Percentiles rank a stretch among this genome's conserved stretches.
Conservation (phyloP, 2,797 vertebrate genomes). For the Peromyscus nudipes region DNA sequence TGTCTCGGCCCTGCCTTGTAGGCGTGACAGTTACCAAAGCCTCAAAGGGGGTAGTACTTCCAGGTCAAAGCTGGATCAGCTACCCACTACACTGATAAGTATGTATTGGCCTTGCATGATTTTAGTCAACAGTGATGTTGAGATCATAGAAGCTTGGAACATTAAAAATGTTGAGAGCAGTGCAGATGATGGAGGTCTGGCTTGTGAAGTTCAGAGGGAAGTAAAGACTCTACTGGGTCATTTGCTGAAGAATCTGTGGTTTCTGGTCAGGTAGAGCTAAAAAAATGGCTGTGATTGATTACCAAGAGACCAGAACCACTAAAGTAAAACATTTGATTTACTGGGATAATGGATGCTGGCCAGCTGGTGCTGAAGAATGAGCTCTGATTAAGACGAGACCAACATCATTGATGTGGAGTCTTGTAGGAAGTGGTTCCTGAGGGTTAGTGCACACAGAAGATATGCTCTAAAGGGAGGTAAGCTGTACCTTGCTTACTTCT, state of each 20-base stretch:
- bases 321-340: neutral
- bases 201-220: neutral
- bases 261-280: neutral
- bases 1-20: too few relatives aligned
- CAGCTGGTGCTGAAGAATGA: neutral
- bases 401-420: neutral
- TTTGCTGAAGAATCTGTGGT: too few relatives aligned
- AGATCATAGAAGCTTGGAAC: neutral
- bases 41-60: too few relatives aligned
- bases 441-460: neutral
- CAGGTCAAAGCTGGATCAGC: too few relatives aligned
- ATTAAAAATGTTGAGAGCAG: neutral
- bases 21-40: too few relatives aligned
- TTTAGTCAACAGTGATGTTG: neutral
- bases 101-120: neutral
- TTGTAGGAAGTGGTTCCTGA: neutral
- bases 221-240: too few relatives aligned
- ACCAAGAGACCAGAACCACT: neutral
- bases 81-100: too few relatives aligned
- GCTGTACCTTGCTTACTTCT: neutral
- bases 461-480: neutral
- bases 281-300: neutral
- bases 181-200: neutral
- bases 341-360: neutral
- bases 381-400: neutral